A percentile compares a stretch with the other conserved stretches of the same genome.
phyloP scores from a whole-genome alignment of 1,140 invertebrate species.

The Leptopilina boulardi region DNA sequence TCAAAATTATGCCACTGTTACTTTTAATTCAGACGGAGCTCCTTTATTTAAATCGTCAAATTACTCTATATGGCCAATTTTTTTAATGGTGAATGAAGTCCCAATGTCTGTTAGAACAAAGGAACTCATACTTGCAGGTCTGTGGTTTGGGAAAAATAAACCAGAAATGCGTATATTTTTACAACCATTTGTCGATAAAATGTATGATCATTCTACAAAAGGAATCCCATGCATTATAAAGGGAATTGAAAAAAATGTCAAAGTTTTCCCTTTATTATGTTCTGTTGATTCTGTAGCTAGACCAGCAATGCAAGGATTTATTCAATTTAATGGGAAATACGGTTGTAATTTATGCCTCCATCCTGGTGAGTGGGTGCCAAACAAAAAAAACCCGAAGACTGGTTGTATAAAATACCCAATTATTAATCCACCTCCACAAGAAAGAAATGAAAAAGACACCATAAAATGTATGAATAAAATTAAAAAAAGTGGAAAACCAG shows the following conservation, averaged over 20 bases:
- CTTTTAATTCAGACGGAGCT: conserved; percentile 48
- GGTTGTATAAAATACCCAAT: too few species aligned
- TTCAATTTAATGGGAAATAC: too few species aligned
- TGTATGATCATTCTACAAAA: conserved; percentile 39
- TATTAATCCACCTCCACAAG: too few species aligned
- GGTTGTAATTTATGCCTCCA: too few species aligned
- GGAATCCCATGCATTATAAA: conserved; percentile 42
- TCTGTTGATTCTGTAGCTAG: conserved; percentile 46
- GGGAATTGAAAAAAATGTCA: conserved; percentile 27
- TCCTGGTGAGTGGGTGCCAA: too few species aligned
- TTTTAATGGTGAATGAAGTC: conserved; percentile 47
- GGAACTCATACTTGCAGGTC: conserved; percentile 38
- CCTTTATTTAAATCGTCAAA: conserved; percentile 42
- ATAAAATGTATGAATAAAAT: too few species aligned
- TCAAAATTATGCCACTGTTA: conserved; percentile 35
- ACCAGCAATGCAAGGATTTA: too few species aligned
- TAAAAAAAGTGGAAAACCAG: too few species aligned
- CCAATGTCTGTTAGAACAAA: conserved; percentile 33
- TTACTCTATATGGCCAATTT: conserved; percentile 47
- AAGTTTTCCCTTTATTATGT: conserved; percentile 41
- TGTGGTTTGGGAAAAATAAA: conserved; percentile 48
- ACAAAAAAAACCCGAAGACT: too few species aligned
- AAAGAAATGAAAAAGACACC: too few species aligned
- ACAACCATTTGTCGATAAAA: conserved; percentile 45
- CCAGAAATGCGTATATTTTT: conserved; percentile 48